Evolutionary conservation across 2,113 vertebrate genomes (phyloP).

Genomic region (Trematomus loennbergii): DNA sequence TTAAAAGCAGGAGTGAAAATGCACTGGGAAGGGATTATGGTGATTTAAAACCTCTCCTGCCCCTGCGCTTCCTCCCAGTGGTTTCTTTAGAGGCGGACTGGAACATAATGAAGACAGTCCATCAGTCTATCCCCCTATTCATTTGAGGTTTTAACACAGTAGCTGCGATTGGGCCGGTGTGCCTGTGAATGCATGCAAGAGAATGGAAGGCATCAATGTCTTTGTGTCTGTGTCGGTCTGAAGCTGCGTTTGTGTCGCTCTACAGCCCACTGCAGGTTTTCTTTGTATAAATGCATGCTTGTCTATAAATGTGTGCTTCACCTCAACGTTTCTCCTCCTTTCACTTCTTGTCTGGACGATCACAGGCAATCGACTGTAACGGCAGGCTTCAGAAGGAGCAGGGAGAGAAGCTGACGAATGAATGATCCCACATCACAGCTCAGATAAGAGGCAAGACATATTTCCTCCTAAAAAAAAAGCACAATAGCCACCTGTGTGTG

Average conservation of each 20-base stretch:
- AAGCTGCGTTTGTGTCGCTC: neutral
- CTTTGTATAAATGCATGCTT: slow-evolving; percentile 12
- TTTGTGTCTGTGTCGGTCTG: slow-evolving; percentile 16
- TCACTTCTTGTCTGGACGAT: slow-evolving; percentile 51
- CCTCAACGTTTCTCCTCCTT: slow-evolving; percentile 13
- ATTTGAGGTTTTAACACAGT: slow-evolving; percentile 44
- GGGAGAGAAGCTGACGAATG: slow-evolving; percentile 54
- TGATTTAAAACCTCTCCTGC: slow-evolving; percentile 69
- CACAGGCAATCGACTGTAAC: slow-evolving; percentile 62
- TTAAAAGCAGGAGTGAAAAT: slow-evolving; percentile 53
- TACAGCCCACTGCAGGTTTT: slow-evolving; percentile 11
- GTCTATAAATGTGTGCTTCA: slow-evolving; percentile 42
- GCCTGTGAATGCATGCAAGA: slow-evolving; percentile 6
- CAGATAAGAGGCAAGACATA: slow-evolving; percentile 46
- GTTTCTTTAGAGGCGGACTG: slow-evolving; percentile 48
- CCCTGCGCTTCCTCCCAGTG: slow-evolving; percentile 53
- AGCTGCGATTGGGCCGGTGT: slow-evolving; percentile 18
- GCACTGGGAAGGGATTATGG: slow-evolving; percentile 65
- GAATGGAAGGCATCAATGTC: slow-evolving; percentile 32
- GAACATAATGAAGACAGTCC: slow-evolving; percentile 72
- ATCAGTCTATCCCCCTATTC: slow-evolving; percentile 59
- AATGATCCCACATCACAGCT: slow-evolving; percentile 60
- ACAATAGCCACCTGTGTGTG: slow-evolving; percentile 45
- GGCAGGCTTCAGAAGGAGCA: slow-evolving; percentile 55
- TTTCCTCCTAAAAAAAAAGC: slow-evolving; percentile 29